These are phyloP conservation scores for Ctenopoma kingsleyae DNA, from an alignment of 2,797 vertebrate genomes.

Conservation along the genomic window DNA sequence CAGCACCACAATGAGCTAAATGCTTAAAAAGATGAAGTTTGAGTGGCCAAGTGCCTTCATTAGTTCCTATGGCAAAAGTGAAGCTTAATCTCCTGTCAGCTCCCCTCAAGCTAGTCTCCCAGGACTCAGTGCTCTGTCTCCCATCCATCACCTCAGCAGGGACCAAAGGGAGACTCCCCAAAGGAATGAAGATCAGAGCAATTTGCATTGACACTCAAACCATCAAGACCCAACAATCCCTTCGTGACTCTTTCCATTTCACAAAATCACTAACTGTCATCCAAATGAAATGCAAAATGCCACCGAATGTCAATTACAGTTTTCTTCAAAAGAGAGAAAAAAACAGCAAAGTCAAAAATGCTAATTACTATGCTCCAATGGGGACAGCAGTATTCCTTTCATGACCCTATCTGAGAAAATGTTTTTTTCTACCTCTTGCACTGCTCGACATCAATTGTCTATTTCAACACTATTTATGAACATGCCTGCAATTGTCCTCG, in stretches of 20 bases:
- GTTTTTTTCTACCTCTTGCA: constrained; percentile 34
- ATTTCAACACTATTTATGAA: constrained; percentile 17
- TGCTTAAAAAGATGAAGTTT: constrained; percentile 65
- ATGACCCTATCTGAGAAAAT: constrained; percentile 45
- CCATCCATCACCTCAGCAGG: constrained; percentile 79
- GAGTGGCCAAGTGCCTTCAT: constrained; percentile 71
- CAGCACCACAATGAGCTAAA: constrained; percentile 70
- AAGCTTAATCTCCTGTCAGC: constrained; percentile 78
- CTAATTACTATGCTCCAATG: constrained; percentile 54
- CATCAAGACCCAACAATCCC: constrained; percentile 72
- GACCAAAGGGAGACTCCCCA: constrained; percentile 68
- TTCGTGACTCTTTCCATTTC: constrained; percentile 62
- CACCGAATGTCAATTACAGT: constrained; percentile 56
- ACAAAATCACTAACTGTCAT: constrained; percentile 58
- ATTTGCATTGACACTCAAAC: constrained; percentile 77
- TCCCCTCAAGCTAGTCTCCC: constrained; percentile 70
- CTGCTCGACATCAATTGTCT: constrained; percentile 49
- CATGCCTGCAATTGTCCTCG: constrained; percentile 18
- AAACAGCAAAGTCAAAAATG: constrained; percentile 54
- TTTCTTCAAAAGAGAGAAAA: constrained; percentile 34
- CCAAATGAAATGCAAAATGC: constrained; percentile 57
- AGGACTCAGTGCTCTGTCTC: constrained; percentile 62
- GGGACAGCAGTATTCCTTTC: constrained; percentile 25
- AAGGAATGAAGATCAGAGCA: constrained; percentile 73
- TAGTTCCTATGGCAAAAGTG: constrained; percentile 62